Evolutionary conservation across 35 echinoderm and acorn worm genomes (phyloP).

Genomic region (Nesometra sesokonis): DNA sequence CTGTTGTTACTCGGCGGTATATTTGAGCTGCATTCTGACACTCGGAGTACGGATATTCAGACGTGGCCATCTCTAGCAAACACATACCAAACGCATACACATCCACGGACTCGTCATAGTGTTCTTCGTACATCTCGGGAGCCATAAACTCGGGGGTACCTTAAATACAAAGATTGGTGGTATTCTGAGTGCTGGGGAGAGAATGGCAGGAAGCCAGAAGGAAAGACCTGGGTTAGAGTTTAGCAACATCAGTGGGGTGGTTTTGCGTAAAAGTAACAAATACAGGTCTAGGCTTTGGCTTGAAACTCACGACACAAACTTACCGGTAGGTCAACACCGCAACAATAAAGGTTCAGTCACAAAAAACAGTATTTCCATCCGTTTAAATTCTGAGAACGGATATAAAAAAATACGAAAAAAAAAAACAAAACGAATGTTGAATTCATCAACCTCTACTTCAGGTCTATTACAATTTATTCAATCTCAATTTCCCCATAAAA

Average conservation of each 20-base stretch:
- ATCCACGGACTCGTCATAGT: constrained; percentile 98
- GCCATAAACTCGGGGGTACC: constrained; percentile 99
- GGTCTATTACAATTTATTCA: no score
- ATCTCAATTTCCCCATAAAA: no score
- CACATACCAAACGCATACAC: constrained; percentile 99
- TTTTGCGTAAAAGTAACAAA: not conserved
- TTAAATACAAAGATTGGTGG: constrained; percentile 71
- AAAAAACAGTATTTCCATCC: no score
- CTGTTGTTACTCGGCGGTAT: constrained; percentile 78
- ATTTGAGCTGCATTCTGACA: constrained; percentile 96
- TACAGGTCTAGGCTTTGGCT: not conserved
- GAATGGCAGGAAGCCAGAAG: constrained; percentile 6
- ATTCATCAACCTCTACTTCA: no score
- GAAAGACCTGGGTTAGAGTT: not conserved
- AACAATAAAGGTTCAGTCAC: no score
- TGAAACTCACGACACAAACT: not conserved
- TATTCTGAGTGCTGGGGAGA: constrained; percentile 7
- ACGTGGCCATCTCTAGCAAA: constrained; percentile 98
- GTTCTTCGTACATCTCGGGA: constrained; percentile 99
- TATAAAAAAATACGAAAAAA: no score
- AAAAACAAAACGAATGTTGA: no score
- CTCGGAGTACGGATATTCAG: constrained; percentile 91
- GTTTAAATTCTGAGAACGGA: no score
- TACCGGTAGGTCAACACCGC: no score
- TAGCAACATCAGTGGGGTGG: not conserved